These are phyloP conservation scores for Chrysogorgia sp. DNA, from an alignment of 92 coral and sea anemone genomes.

Conservation along the genomic window DNA sequence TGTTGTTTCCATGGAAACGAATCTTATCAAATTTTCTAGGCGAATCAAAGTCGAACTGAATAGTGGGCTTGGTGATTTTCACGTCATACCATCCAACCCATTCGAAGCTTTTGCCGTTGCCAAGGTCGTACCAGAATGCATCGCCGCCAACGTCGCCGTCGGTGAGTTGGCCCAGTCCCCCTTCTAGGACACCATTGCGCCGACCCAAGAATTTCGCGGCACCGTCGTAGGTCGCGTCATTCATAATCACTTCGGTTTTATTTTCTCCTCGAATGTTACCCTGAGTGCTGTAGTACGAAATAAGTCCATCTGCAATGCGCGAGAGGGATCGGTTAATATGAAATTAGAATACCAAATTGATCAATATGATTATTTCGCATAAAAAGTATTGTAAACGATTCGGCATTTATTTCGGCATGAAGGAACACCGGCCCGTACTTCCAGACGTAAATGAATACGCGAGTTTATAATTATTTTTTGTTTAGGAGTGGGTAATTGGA, in stretches of 20 bases:
- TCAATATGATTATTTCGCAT: no score
- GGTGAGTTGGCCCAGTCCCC: slow-evolving; percentile 91
- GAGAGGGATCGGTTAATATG: neutral
- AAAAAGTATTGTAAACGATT: no score
- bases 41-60: slow-evolving; percentile 81
- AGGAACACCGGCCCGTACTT: no score
- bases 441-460: no score
- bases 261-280: slow-evolving; percentile 73
- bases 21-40: slow-evolving; percentile 71
- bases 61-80: slow-evolving; percentile 65
- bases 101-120: slow-evolving; percentile 71
- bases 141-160: slow-evolving; percentile 83
- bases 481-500: no score
- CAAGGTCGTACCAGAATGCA: slow-evolving; percentile 84
- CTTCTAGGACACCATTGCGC: slow-evolving; percentile 74
- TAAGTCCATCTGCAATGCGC: slow-evolving; percentile 73
- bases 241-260: slow-evolving; percentile 59
- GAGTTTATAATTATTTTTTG: no score
- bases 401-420: neutral
- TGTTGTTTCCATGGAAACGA: slow-evolving; percentile 77
- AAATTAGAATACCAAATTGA: neutral
- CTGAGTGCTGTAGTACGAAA: slow-evolving; percentile 81
- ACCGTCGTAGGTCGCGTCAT: slow-evolving; percentile 94
- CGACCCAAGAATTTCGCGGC: slow-evolving; percentile 70
- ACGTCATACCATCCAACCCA: slow-evolving; percentile 98